Evolutionary conservation across 2,797 vertebrate species (phyloP).

Genomic region (Gouania willdenowi): DNA sequence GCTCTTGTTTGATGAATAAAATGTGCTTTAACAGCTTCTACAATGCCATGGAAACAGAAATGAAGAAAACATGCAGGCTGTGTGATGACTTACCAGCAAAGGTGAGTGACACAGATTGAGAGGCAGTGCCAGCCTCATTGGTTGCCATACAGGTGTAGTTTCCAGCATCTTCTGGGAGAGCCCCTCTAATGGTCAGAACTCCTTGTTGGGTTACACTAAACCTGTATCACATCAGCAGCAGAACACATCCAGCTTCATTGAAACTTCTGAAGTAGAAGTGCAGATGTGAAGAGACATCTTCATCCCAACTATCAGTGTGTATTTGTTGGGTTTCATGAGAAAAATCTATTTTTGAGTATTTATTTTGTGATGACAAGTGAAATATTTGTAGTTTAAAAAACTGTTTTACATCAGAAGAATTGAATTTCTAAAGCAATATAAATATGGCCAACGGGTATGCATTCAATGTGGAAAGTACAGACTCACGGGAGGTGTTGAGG

Average conservation of each 20-base stretch:
- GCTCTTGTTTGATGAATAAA: too few relatives aligned
- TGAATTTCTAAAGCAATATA: constrained; percentile 25
- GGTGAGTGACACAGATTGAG: constrained; percentile 71
- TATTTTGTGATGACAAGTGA: constrained; percentile 11
- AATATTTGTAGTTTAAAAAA: constrained; percentile 13
- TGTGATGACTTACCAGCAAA: constrained; percentile 81
- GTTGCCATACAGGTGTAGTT: constrained; percentile 86
- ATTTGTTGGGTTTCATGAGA: constrained; percentile 13
- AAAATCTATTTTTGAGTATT: constrained; percentile 16
- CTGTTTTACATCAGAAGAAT: constrained; percentile 7
- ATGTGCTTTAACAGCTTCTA: too few relatives aligned
- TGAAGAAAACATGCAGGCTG: too few relatives aligned
- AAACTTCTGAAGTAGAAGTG: constrained; percentile 24
- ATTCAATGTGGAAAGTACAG: constrained; percentile 42
- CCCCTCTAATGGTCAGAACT: constrained; percentile 75
- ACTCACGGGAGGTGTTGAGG: constrained; percentile 58
- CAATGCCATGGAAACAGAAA: too few relatives aligned
- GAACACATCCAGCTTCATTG: constrained; percentile 26
- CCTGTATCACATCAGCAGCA: constrained; percentile 61
- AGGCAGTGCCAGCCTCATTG: constrained; percentile 78
- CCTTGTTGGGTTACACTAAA: constrained; percentile 72
- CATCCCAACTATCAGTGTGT: constrained; percentile 5
- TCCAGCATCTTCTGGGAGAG: constrained; percentile 84
- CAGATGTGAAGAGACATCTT: constrained; percentile 36
- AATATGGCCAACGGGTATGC: constrained; percentile 30